These are phyloP conservation scores for Drosophila heteroneura DNA, from an alignment of 2,888 invertebrate species.

Conservation along the genomic window DNA sequence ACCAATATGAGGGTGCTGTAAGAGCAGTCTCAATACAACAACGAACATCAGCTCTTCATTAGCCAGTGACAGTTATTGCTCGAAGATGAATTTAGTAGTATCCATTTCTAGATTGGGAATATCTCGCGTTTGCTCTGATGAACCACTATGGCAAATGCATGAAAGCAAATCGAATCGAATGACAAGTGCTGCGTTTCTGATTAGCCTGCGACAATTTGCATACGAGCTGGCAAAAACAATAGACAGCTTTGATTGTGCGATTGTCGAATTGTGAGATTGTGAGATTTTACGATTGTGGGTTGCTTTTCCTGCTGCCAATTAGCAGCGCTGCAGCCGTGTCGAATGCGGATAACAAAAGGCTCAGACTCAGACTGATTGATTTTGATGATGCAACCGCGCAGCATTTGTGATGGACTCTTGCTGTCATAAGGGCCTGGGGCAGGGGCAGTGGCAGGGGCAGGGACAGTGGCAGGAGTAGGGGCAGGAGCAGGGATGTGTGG, in stretches of 20 bases:
- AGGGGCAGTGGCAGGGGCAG: conserved; percentile 18
- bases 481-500: conserved; percentile 18
- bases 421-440: conserved; percentile 61
- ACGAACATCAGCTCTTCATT: conserved; percentile 14
- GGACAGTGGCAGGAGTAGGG: conserved; percentile 15
- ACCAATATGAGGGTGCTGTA: conserved; percentile 8
- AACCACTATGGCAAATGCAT: conserved; percentile 48
- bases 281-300: conserved; percentile 6
- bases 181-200: conserved; percentile 59
- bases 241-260: conserved; percentile 52
- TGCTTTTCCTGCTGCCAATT: conserved; percentile 52
- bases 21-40: background rate
- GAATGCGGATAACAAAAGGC: conserved; percentile 59
- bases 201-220: conserved; percentile 59
- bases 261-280: conserved; percentile 8
- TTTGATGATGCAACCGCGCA: conserved; percentile 48
- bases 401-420: conserved; percentile 25
- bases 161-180: conserved; percentile 58
- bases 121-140: conserved; percentile 31
- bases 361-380: conserved; percentile 64
- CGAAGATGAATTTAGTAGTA: conserved; percentile 17
- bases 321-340: conserved; percentile 66
- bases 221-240: conserved; percentile 57
- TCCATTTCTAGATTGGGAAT: background rate
- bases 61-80: conserved; percentile 34